Conservation (phyloP, 2,888 invertebrate genomes). For the Neuroscelio doddi region DNA sequence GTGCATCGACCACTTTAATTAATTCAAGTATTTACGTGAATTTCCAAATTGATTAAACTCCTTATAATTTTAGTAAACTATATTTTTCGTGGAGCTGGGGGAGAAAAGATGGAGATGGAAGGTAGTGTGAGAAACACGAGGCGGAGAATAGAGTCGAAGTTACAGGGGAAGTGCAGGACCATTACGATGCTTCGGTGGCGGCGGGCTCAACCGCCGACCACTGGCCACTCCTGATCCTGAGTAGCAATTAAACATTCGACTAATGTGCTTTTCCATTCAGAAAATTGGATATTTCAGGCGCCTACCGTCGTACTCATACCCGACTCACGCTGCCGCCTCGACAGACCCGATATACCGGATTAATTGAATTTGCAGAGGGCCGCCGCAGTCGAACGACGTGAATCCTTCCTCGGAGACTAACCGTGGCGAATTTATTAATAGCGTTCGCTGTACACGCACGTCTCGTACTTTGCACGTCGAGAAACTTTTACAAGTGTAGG, state of each 20-base stretch:
- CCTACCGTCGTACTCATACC: conserved; percentile 40
- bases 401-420: conserved; percentile 47
- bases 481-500: conserved; percentile 3
- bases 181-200: conserved; percentile 28
- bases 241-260: conserved; percentile 67
- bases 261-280: conserved; percentile 69
- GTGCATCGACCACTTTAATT: too few relatives aligned
- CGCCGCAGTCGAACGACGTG: conserved; percentile 35
- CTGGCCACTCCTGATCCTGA: conserved; percentile 61
- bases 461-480: conserved; percentile 18
- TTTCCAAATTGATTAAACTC: not conserved
- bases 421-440: conserved; percentile 60
- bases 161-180: conserved; percentile 55
- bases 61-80: conserved; percentile 8
- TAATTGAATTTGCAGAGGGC: conserved; percentile 61
- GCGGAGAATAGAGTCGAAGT: conserved; percentile 49
- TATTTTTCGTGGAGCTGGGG: conserved; percentile 7
- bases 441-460: conserved; percentile 34
- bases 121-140: conserved; percentile 16
- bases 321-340: conserved; percentile 41
- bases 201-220: conserved; percentile 41
- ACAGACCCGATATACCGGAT: conserved; percentile 58
- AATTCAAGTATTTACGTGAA: too few relatives aligned
- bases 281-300: conserved; percentile 67
- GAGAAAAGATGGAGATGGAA: conserved; percentile 7